These are phyloP conservation scores for Porites rus DNA, from an alignment of 92 coral and sea anemone species.

Conservation along the genomic window DNA sequence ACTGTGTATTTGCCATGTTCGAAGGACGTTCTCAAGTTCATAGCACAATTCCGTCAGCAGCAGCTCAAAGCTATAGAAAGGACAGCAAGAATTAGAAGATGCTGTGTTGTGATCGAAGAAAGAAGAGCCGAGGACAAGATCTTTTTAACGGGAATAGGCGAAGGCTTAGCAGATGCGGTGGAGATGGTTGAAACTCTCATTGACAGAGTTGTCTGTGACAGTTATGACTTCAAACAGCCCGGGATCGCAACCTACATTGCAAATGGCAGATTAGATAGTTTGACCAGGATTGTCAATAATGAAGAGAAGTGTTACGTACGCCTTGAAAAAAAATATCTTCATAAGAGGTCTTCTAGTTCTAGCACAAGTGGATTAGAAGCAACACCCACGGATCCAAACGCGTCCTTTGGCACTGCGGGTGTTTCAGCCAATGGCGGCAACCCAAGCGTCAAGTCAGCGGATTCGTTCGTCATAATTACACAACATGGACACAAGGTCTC, in stretches of 20 bases:
- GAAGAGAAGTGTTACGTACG: slow-evolving; percentile 25
- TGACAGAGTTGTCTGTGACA: neutral
- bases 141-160: slow-evolving; percentile 1
- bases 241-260: slow-evolving; percentile 4
- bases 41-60: neutral
- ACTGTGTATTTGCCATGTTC: neutral
- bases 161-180: neutral
- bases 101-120: neutral
- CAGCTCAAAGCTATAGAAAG: slow-evolving; percentile 6
- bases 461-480: neutral
- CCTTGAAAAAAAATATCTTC: slow-evolving; percentile 2
- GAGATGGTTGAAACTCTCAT: neutral
- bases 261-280: slow-evolving; percentile 17
- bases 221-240: slow-evolving; percentile 16
- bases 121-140: neutral
- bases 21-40: neutral
- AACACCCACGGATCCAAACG: neutral
- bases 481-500: slow-evolving; percentile 51
- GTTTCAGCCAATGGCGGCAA: neutral
- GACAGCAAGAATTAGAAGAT: neutral
- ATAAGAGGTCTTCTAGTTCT: neutral
- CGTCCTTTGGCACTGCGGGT: neutral
- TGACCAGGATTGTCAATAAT: neutral
- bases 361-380: neutral
- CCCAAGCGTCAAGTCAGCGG: neutral